phyloP scores from a whole-genome alignment of 1,140 invertebrate genomes.

The Drosophila obscura region DNA sequence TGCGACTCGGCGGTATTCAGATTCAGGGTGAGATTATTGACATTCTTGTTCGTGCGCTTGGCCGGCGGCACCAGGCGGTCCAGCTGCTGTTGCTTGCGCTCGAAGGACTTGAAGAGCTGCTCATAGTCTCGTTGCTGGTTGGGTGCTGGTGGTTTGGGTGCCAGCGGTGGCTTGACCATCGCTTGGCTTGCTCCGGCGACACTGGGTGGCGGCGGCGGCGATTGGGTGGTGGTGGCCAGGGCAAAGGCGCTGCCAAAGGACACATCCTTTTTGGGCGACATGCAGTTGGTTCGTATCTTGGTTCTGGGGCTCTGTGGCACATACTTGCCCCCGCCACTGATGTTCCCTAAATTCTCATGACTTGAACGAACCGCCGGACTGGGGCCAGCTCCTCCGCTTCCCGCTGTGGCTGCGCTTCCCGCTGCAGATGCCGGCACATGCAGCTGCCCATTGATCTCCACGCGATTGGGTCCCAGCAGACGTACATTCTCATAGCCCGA shows the following conservation, averaged over 20 bases:
- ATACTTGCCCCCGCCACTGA: slow-evolving; percentile 55
- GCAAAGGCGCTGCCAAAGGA: slow-evolving; percentile 61
- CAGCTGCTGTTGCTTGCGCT: slow-evolving; percentile 73
- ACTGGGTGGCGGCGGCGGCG: not conserved
- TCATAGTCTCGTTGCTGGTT: slow-evolving; percentile 77
- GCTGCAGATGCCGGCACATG: slow-evolving; percentile 45
- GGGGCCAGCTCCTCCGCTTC: not conserved
- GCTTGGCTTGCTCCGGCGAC: slow-evolving; percentile 11
- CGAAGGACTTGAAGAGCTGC: slow-evolving; percentile 81
- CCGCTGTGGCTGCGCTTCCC: not conserved
- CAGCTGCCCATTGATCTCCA: slow-evolving; percentile 78
- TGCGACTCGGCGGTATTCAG: slow-evolving; percentile 39
- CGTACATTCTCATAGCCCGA: slow-evolving; percentile 83
- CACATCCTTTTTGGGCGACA: slow-evolving; percentile 81
- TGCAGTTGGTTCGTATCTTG: slow-evolving; percentile 81
- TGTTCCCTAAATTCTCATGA: slow-evolving; percentile 67
- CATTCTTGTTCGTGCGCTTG: slow-evolving; percentile 74
- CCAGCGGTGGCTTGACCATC: slow-evolving; percentile 54
- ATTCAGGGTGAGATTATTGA: slow-evolving; percentile 80
- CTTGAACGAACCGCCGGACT: slow-evolving; percentile 40
- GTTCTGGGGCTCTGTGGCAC: slow-evolving; percentile 82
- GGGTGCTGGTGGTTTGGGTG: slow-evolving; percentile 58
- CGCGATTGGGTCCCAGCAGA: slow-evolving; percentile 71
- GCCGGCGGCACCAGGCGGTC: slow-evolving; percentile 34
- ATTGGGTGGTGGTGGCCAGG: slow-evolving; percentile 18